Conservation (phyloP, 2,797 vertebrate species). For the Odontamblyopus lacepedii region DNA sequence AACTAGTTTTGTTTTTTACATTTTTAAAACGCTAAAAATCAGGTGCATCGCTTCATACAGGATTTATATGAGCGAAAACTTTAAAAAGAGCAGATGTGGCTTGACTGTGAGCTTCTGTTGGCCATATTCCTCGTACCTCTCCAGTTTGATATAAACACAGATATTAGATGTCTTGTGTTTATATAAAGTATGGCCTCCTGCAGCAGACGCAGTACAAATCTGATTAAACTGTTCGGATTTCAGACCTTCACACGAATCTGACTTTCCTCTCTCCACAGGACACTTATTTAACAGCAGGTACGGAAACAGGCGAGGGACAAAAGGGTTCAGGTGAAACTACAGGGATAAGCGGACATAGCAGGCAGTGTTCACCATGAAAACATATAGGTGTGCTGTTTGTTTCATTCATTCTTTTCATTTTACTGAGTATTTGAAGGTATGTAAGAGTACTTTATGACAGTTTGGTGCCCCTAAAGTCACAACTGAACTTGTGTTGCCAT, state of each 20-base stretch:
- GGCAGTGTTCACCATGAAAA: too few species aligned
- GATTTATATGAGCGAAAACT: too few species aligned
- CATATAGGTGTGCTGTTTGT: too few species aligned
- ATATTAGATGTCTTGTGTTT: neutral
- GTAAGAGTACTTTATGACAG: too few species aligned
- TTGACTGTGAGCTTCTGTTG: neutral
- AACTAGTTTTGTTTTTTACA: too few species aligned
- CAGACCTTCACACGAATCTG: slow-evolving; percentile 3
- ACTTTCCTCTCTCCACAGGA: slow-evolving; percentile 2
- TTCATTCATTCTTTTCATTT: too few species aligned
- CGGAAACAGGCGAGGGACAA: neutral
- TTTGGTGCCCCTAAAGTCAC: too few species aligned
- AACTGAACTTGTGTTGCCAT: too few species aligned
- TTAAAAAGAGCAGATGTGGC: neutral
- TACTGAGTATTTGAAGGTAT: too few species aligned
- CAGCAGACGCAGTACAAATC: neutral
- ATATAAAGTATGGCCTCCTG: neutral
- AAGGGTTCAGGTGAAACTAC: neutral
- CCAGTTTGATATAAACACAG: neutral
- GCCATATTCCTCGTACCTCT: neutral
- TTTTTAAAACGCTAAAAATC: too few species aligned
- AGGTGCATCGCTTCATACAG: too few species aligned
- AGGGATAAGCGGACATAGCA: too few species aligned
- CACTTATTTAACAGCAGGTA: neutral
- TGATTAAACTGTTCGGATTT: slow-evolving; percentile 4